These are phyloP conservation scores for Drosophila seguyi DNA, from an alignment of 1,140 invertebrate species.

Conservation along the genomic window DNA sequence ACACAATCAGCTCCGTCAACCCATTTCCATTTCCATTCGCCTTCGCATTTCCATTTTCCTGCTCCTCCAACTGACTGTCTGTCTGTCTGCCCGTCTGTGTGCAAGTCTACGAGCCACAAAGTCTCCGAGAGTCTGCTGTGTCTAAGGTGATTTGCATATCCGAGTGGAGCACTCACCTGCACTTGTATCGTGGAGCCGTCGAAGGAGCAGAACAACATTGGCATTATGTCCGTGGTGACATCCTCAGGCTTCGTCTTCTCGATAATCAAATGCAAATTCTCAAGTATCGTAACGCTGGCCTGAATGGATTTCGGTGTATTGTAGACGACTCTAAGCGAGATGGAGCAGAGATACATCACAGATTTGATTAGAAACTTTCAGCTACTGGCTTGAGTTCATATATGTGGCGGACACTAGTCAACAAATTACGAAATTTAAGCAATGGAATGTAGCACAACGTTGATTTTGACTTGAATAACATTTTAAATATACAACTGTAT, in stretches of 20 bases:
- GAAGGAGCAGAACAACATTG: constrained; percentile 94
- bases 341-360: constrained; percentile 6
- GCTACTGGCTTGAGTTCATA: background rate
- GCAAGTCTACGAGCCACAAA: background rate
- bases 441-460: too few species aligned
- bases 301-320: constrained; percentile 94
- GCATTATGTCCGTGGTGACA: constrained; percentile 92
- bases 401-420: background rate
- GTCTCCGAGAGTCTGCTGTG: background rate
- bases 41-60: constrained; percentile 5
- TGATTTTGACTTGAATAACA: background rate
- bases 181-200: constrained; percentile 96
- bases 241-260: constrained; percentile 94
- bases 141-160: constrained; percentile 46
- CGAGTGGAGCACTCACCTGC: constrained; percentile 88
- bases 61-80: background rate
- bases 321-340: constrained; percentile 88
- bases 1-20: constrained; percentile 70
- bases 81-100: constrained; percentile 13
- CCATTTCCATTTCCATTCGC: constrained; percentile 39
- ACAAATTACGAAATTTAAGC: too few species aligned
- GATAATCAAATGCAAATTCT: constrained; percentile 96
- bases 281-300: constrained; percentile 95
- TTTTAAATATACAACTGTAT: background rate
- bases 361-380: constrained; percentile 52